phyloP scores from a whole-genome alignment of 2,113 vertebrate species.

The Thinocorus orbignyianus region DNA sequence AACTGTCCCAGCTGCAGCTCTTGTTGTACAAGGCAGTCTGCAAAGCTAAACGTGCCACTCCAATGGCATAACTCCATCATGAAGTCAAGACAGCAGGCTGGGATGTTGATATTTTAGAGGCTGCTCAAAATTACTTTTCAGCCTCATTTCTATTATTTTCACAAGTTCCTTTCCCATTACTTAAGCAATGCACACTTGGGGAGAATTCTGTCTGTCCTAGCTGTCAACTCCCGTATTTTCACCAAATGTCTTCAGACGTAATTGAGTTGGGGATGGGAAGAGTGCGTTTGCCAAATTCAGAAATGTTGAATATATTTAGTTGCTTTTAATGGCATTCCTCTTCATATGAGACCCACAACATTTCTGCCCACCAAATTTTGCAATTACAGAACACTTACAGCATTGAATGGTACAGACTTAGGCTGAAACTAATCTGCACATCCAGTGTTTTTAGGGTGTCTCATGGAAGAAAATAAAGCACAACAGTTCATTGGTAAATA shows the following conservation, averaged over 20 bases:
- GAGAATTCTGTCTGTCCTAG: slow-evolving; percentile 9
- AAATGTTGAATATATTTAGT: slow-evolving; percentile 19
- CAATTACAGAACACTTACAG: not conserved
- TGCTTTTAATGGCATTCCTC: not conserved
- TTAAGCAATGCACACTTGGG: not conserved
- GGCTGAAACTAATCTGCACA: not conserved
- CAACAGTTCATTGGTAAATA: not conserved
- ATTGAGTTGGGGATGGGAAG: not conserved
- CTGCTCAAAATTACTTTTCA: slow-evolving; percentile 1
- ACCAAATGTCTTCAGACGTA: not conserved
- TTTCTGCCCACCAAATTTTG: not conserved
- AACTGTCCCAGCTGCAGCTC: not conserved
- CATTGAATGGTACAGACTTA: not conserved
- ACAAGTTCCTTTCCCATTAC: slow-evolving; percentile 25
- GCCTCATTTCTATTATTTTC: slow-evolving; percentile 33
- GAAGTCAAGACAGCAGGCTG: not conserved
- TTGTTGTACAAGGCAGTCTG: not conserved
- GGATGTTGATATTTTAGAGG: not conserved
- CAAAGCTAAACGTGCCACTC: not conserved
- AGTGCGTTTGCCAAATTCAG: not conserved
- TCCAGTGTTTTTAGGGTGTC: not conserved
- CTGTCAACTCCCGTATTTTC: not conserved
- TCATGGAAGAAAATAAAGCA: not conserved
- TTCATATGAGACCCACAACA: not conserved
- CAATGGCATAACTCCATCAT: not conserved